These are phyloP conservation scores for Petromus typicus DNA, from an alignment of 2,113 vertebrate genomes.

Conservation along the genomic window DNA sequence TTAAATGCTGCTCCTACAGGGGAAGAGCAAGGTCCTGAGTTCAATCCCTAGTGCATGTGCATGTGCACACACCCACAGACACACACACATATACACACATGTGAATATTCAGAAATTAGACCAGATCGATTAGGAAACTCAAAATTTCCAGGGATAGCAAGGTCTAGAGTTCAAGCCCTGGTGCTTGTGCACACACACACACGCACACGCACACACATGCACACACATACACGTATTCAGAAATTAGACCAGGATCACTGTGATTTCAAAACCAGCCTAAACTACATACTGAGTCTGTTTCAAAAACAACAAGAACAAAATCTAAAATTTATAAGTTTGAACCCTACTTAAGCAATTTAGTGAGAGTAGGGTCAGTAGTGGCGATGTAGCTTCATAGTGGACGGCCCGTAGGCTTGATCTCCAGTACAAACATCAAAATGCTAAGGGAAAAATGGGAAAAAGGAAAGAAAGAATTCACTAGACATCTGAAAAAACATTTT, in stretches of 20 bases:
- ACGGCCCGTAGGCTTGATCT: not conserved
- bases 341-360: not conserved
- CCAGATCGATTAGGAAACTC: not conserved
- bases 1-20: not conserved
- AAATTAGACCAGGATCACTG: not conserved
- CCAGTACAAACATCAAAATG: not conserved
- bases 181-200: too few species aligned
- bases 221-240: too few species aligned
- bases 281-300: not conserved
- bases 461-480: not conserved
- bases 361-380: not conserved
- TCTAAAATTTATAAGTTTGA: not conserved
- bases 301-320: not conserved
- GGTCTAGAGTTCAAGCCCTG: too few species aligned
- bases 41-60: too few species aligned
- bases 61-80: too few species aligned
- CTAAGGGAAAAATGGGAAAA: slow-evolving; percentile 18
- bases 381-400: not conserved
- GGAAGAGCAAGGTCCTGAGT: too few species aligned
- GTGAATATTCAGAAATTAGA: not conserved
- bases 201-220: too few species aligned
- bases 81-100: too few species aligned
- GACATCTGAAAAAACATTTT: not conserved
- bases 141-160: not conserved
- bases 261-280: not conserved